Percentiles rank a stretch among this genome's conserved stretches.
Evolutionary conservation across 1,140 invertebrate species (phyloP).

Genomic region (Calephelis nemesis): DNA sequence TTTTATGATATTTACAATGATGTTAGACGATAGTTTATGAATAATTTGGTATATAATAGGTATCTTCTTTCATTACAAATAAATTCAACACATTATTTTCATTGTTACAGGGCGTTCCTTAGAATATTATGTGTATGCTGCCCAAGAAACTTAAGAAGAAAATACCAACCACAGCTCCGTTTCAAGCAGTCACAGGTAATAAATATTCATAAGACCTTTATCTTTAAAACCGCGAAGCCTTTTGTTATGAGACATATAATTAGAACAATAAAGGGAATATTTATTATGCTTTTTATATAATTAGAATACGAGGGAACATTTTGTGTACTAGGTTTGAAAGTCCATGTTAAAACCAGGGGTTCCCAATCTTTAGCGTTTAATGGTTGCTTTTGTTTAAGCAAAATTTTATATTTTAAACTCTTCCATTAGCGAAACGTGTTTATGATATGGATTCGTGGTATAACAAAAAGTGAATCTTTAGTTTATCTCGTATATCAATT

Average conservation of each 20-base stretch:
- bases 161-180: slow-evolving; percentile 88
- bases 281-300: not conserved
- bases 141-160: slow-evolving; percentile 85
- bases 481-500: too few species aligned
- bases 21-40: too few species aligned
- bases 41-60: too few species aligned
- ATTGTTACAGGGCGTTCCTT: slow-evolving; percentile 87
- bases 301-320: not conserved
- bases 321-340: not conserved
- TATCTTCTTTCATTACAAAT: too few species aligned
- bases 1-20: too few species aligned
- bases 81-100: slow-evolving; percentile 9
- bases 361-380: not conserved
- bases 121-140: slow-evolving; percentile 90
- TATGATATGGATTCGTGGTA: too few species aligned
- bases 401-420: not conserved
- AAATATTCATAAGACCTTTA: slow-evolving; percentile 1
- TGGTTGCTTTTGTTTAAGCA: not conserved
- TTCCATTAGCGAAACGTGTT: not conserved
- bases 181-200: slow-evolving; percentile 90
- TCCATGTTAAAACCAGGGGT: not conserved
- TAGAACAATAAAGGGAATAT: slow-evolving; percentile 1
- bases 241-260: not conserved
- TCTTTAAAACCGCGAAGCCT: not conserved
- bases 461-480: too few species aligned